Evolutionary conservation across 2,797 vertebrate species (phyloP).

Genomic region (Taenioides sp.): DNA sequence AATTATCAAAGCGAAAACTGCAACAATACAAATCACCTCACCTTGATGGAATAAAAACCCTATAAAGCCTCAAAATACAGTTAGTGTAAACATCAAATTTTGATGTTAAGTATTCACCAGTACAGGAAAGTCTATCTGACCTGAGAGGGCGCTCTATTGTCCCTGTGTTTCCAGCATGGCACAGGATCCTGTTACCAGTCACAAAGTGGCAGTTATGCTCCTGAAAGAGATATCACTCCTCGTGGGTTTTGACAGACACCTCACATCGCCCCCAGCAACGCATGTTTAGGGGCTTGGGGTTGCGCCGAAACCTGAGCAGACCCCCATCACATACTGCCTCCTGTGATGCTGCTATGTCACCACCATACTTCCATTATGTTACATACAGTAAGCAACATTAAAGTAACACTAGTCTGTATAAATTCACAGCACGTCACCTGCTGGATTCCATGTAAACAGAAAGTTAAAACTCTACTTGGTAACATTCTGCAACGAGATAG

Average conservation of each 20-base stretch:
- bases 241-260: conserved; percentile 60
- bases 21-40: neutral
- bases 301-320: conserved; percentile 64
- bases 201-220: conserved; percentile 74
- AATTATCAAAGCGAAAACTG: neutral
- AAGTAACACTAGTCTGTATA: no score
- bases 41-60: neutral
- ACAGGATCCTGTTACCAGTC: conserved; percentile 73
- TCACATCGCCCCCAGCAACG: conserved; percentile 68
- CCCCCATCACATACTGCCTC: conserved; percentile 31
- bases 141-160: conserved; percentile 73
- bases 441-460: no score
- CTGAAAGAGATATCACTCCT: conserved; percentile 75
- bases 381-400: neutral
- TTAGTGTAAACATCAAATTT: conserved; percentile 46
- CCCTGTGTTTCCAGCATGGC: conserved; percentile 56
- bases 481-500: no score
- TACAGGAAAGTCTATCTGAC: conserved; percentile 72
- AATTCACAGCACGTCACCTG: no score
- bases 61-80: neutral
- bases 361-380: conserved; percentile 2
- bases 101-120: conserved; percentile 33
- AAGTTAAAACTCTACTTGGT: no score
- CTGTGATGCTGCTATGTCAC: conserved; percentile 36
- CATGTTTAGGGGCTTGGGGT: conserved; percentile 61